Conservation (phyloP, 2,888 invertebrate species). For the Aphodius granarius region DNA sequence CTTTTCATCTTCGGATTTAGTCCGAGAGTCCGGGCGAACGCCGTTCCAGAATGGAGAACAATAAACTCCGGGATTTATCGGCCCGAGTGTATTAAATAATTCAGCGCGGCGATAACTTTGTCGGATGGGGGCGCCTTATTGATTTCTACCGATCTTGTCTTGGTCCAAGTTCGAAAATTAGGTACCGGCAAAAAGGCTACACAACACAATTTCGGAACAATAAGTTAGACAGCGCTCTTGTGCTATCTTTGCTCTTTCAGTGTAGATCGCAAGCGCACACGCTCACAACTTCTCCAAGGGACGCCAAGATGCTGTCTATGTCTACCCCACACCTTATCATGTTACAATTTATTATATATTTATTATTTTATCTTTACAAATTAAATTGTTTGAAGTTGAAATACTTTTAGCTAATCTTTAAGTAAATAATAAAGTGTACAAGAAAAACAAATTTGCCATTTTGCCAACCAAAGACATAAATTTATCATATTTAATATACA, state of each 20-base stretch:
- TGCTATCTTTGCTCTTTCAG: not conserved
- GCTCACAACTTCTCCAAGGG: not conserved
- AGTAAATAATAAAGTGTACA: too few relatives aligned
- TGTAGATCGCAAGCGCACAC: too few relatives aligned
- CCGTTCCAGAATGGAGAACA: constrained; percentile 14
- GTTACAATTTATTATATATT: too few relatives aligned
- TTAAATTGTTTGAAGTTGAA: too few relatives aligned
- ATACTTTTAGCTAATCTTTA: too few relatives aligned
- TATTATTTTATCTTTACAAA: too few relatives aligned
- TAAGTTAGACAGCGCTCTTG: not conserved
- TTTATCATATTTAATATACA: too few relatives aligned
- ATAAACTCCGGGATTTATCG: constrained; percentile 26
- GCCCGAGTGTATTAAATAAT: constrained; percentile 26
- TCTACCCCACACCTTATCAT: not conserved
- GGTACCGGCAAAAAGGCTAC: not conserved
- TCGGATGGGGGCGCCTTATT: constrained; percentile 5
- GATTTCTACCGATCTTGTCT: constrained; percentile 17
- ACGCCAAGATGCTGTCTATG: not conserved
- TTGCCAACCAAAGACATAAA: too few relatives aligned
- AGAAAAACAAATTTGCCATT: too few relatives aligned
- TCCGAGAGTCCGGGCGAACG: not conserved
- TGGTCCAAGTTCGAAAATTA: not conserved
- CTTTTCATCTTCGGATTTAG: constrained; percentile 12
- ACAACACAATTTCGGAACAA: not conserved
- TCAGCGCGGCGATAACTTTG: constrained; percentile 21